Evolutionary conservation across 2,797 vertebrate genomes (phyloP), one percentile per base, ranked within the genome.

Genomic region (Microcaecilia unicolor): DNA sequence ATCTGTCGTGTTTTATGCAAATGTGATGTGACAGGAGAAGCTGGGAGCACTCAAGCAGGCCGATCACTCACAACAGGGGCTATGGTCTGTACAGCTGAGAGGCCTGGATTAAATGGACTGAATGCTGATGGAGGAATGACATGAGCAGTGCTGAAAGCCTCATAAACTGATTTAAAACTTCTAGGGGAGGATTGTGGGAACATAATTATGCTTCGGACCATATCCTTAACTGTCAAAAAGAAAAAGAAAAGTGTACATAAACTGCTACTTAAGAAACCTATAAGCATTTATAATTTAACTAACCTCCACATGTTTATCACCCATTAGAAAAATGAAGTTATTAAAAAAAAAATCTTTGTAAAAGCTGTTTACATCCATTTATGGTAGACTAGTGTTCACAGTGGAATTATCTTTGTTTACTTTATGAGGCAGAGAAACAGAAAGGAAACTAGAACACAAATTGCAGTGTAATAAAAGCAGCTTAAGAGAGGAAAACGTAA

Each of bases 1-100:
- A 96, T 98, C 87, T 43, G 81, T 97, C 81, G 83, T 83, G 66
- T 76, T 72, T 86, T 81, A 87, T 90, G 91, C 82, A 74, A 85
- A 91, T 90, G 77, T 72, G 67, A 85, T 81, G 82, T 81, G 86
- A 84, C 85, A 81, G 81, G 81, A 76, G 78, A 84, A 84, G 76
- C 86, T 84, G 84, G 81, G 81, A 83, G 81, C 72, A 72, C 66
- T 64, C 47, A 72, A 66, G 61, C 74, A 77, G 80, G 63, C 71
- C 74, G 66, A 80, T 80, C 79, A 76, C 66, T 86, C 84, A 87
- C 85, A 73, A 86, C 84, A 76, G 86, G 88, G 81, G 80, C 68
- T 57, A 44, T 35, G 74, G 72, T 61, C 79, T 66, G 62, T 65
- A 61, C 47, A 67, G 77, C 70, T 67, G 76, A 74, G 70, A 72